Evolutionary conservation across 2,888 invertebrate species (phyloP), one percentile per base, ranked within the genome.

Genomic region (Phengaris alcon): DNA sequence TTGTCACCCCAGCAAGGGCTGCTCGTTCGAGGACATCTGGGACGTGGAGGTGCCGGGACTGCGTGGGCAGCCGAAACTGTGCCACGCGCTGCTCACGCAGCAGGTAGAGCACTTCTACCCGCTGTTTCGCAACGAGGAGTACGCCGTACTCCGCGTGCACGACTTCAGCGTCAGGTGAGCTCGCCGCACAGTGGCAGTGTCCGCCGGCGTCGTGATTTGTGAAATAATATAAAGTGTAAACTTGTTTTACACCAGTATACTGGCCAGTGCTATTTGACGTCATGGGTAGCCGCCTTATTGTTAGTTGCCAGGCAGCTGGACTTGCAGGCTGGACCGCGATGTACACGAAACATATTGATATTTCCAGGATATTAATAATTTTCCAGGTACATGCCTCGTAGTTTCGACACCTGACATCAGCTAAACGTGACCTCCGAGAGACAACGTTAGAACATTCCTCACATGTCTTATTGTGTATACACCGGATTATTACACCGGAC

Each of bases 351-450:
- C 35, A 35, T 3, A 35, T 35, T 35, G 35, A 35, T 35, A 35
- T 35, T 35, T 35, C 35, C 4, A 35, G 35, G 35, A 35, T 35
- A 35, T 15, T 57, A 7, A 54, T 51, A 77, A 75, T n/a, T 57
- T 55, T 83, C 0, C 87, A 90, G 91, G 68, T 92, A 91, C 80
- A 91, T 90, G 91, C 92, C 92, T 0, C 86, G 92, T 0, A 87
- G 86, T 7, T 91, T 90, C 79, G 90, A 90, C 78, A 90, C 88
- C 77, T 92, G 92, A 92, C 91, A 87, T 76, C 54, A 12, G 72
- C 46, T 54, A 15, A 68, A 54, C 68, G 5, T 52, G 15, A 73
- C 57, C n/a, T 13, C 51, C 6, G 12, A 72, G 22, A 52, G 72
- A 52, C 15, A 48, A 6, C 69, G 48, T 4, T 69, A 69, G 48